Conservation (phyloP, 2,113 vertebrate genomes). For the Psittacara wagleri region DNA sequence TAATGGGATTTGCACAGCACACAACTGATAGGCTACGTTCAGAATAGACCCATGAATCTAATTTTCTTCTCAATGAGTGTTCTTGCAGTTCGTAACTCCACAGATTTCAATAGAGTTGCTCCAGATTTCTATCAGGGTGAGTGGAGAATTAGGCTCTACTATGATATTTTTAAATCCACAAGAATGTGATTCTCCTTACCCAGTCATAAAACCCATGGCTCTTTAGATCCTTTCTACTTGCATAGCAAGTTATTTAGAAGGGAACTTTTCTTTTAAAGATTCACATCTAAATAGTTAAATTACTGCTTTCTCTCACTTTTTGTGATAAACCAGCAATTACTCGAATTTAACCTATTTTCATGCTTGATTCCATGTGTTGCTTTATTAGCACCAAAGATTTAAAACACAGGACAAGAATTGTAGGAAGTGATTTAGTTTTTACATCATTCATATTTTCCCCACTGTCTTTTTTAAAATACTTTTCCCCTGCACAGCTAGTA, state of each 20-base stretch:
- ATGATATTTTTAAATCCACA: slow-evolving; percentile 22
- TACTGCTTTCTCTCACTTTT: background rate
- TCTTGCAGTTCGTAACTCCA: slow-evolving; percentile 17
- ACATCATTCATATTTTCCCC: background rate
- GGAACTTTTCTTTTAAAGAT: background rate
- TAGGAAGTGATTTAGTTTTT: background rate
- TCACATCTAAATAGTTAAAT: slow-evolving; percentile 10
- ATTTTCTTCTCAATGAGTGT: slow-evolving; percentile 60
- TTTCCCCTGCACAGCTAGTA: background rate
- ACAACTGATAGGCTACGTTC: slow-evolving; percentile 8
- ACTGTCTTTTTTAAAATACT: background rate
- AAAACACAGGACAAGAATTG: background rate
- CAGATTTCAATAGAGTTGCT: slow-evolving; percentile 48
- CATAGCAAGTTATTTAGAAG: background rate
- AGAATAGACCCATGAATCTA: slow-evolving; percentile 54
- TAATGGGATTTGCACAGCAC: slow-evolving; percentile 45
- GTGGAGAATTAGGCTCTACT: slow-evolving; percentile 32
- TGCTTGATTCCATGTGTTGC: background rate
- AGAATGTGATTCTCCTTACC: slow-evolving; percentile 24
- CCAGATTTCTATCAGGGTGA: slow-evolving; percentile 40
- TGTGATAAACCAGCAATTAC: background rate
- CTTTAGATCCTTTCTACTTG: slow-evolving; percentile 27
- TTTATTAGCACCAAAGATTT: background rate
- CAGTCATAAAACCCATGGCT: background rate
- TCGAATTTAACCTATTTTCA: background rate